These are phyloP conservation scores for Heliothis subflexa DNA, from an alignment of 1,140 invertebrate genomes.

Conservation along the genomic window DNA sequence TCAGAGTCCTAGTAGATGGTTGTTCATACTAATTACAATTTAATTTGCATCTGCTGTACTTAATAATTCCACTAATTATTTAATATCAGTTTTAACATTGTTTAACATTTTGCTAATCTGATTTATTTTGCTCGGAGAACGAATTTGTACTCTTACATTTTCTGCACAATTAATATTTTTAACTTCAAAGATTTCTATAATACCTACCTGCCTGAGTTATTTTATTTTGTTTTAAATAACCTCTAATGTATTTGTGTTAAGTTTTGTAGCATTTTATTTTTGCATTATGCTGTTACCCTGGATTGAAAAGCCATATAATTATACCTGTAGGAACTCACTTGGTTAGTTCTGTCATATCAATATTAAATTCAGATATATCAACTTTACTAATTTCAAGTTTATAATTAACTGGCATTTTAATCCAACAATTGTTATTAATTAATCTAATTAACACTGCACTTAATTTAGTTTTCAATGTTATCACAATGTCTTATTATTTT, in stretches of 20 bases:
- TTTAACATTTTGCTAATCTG: conserved; percentile 5
- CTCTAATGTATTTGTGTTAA: not conserved
- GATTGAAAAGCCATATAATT: not conserved
- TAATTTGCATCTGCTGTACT: conserved; percentile 33
- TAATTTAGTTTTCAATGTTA: not conserved
- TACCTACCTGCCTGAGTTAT: not conserved
- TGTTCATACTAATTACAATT: conserved; percentile 31
- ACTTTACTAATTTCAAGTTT: too few species aligned
- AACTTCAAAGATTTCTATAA: not conserved
- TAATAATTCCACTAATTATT: conserved; percentile 23
- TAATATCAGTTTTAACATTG: conserved; percentile 11
- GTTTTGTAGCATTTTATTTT: not conserved
- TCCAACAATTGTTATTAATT: not conserved
- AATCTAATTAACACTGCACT: conserved; percentile 3
- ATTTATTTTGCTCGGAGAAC: conserved; percentile 3
- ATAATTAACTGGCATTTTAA: not conserved
- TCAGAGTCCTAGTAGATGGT: not conserved
- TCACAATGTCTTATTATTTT: not conserved
- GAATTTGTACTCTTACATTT: not conserved
- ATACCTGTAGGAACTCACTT: not conserved
- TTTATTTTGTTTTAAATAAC: not conserved
- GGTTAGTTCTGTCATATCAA: too few species aligned
- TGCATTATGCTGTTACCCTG: not conserved
- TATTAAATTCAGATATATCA: too few species aligned
- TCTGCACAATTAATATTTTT: conserved; percentile 15